Evolutionary conservation across 2,113 vertebrate genomes (phyloP).

Genomic region (Crotalus helleri): DNA sequence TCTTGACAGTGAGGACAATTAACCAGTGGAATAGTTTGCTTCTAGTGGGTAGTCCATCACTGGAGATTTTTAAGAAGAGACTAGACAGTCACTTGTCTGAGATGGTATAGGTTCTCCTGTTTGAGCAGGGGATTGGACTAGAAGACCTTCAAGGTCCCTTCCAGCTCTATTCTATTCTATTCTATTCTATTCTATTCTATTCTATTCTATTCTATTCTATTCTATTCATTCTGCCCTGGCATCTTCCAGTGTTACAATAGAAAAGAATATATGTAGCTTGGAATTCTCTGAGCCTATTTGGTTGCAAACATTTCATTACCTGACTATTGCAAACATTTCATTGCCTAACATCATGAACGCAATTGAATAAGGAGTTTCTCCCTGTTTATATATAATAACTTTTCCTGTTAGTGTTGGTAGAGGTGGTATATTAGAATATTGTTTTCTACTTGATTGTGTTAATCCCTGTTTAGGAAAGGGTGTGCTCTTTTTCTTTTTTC

Average conservation of each 20-base stretch:
- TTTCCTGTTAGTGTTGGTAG: neutral
- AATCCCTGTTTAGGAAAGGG: neutral
- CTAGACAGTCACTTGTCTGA: too few relatives aligned
- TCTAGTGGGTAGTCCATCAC: too few relatives aligned
- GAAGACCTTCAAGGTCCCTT: too few relatives aligned
- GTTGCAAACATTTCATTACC: neutral
- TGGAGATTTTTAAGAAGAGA: too few relatives aligned
- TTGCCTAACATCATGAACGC: neutral
- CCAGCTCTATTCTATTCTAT: too few relatives aligned
- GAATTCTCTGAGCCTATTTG: neutral
- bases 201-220: too few relatives aligned
- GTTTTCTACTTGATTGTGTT: neutral
- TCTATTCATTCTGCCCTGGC: neutral
- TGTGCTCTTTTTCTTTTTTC: neutral
- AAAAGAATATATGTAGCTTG: neutral
- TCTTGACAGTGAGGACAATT: too few relatives aligned
- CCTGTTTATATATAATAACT: neutral
- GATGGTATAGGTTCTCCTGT: too few relatives aligned
- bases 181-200: too few relatives aligned
- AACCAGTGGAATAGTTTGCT: too few relatives aligned
- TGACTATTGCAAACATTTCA: neutral
- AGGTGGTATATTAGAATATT: neutral
- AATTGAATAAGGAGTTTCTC: neutral
- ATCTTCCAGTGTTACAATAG: neutral
- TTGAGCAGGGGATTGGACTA: too few relatives aligned